Evolutionary conservation across 2,113 vertebrate species (phyloP).

Genomic region (Oryzias javanicus): DNA sequence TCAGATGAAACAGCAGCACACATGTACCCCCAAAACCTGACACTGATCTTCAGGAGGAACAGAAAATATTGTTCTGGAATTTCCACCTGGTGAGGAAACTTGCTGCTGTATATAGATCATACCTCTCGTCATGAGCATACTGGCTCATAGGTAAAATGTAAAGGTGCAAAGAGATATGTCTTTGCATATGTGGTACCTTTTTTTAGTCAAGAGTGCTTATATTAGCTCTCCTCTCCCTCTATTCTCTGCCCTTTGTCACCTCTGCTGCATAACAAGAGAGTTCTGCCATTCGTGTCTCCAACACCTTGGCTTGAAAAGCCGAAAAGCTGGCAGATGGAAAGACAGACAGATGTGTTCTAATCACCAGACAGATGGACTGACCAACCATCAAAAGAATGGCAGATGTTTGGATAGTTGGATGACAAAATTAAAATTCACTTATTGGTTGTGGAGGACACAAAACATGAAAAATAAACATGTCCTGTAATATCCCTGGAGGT

Average conservation of each 20-base stretch:
- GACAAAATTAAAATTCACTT: constrained; percentile 27
- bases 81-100: not conserved
- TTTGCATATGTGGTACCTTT: too few species aligned
- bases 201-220: not conserved
- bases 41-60: too few species aligned
- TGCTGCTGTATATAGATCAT: not conserved
- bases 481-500: constrained; percentile 4
- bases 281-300: constrained; percentile 23
- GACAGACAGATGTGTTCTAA: constrained; percentile 60
- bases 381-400: constrained; percentile 53
- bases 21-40: too few species aligned
- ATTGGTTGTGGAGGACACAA: constrained; percentile 10
- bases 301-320: constrained; percentile 30
- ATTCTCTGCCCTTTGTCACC: not conserved
- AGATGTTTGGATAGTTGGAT: constrained; percentile 45
- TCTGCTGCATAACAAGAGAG: constrained; percentile 1
- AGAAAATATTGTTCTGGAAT: not conserved
- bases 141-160: too few species aligned
- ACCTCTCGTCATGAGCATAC: not conserved
- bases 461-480: constrained; percentile 32
- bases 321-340: constrained; percentile 48
- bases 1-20: too few species aligned
- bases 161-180: too few species aligned
- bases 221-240: constrained; percentile 8
- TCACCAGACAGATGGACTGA: constrained; percentile 64